Percentiles rank a stretch among this genome's conserved stretches.
Evolutionary conservation across 2,797 vertebrate genomes (phyloP).

Genomic region (Heterohyrax brucei): DNA sequence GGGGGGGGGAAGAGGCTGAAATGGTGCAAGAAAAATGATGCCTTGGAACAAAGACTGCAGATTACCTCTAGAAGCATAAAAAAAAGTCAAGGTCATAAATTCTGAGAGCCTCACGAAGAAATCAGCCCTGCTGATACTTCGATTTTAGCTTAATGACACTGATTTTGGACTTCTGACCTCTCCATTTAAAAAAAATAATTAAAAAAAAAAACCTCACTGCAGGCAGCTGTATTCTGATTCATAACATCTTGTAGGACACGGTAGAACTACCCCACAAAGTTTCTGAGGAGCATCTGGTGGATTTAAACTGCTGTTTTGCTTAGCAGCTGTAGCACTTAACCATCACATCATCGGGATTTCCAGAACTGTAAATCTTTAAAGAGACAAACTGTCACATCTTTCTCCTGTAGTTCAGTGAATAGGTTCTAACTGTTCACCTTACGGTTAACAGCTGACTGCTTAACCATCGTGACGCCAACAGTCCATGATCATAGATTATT

Average conservation of each 20-base stretch:
- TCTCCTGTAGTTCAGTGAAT: no score
- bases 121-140: rapidly evolving
- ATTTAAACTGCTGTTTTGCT: no score
- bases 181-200: neutral
- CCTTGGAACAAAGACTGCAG: neutral
- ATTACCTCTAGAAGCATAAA: neutral
- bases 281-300: no score
- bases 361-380: no score
- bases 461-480: neutral
- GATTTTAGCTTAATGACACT: neutral
- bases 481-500: neutral
- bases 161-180: constrained; percentile 12
- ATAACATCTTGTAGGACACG: neutral
- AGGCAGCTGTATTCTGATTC: neutral
- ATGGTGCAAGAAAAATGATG: neutral
- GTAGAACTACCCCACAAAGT: neutral
- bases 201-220: neutral
- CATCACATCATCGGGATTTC: no score
- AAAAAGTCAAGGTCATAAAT: neutral
- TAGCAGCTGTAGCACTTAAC: no score
- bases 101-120: neutral
- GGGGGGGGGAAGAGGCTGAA: neutral
- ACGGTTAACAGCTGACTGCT: no score
- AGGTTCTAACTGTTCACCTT: neutral
- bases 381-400: no score